Evolutionary conservation across 2,113 vertebrate species (phyloP), one percentile per base, ranked within the genome.

Genomic region (Tragelaphus buxtoni): DNA sequence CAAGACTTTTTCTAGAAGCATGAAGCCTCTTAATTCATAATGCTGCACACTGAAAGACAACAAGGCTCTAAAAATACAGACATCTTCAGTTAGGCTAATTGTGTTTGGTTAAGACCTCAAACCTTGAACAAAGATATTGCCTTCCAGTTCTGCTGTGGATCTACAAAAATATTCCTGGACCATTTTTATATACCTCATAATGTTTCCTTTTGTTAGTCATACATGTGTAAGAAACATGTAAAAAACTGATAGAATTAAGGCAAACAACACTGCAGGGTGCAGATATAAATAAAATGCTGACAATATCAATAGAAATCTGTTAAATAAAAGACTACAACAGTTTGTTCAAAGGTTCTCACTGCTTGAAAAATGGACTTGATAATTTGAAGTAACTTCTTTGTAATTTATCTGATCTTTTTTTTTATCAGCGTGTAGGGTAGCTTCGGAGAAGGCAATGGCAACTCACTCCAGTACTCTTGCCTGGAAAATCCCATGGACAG

Each of bases 351-450:
- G n/a, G 13, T 18, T 91, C 53, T 65, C 22, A 65, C 7, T 85
- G 60, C 72, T 83, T 92, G 45, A 72, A 42, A 93, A 77, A 53
- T 58, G 60, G 14, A 55, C 2, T 69, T 82, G 39, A 35, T 51
- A 76, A 63, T 56, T 76, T 53, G 22, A 90, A 82, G 12, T 56
- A 35, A 18, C 22, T 60, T 88, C 32, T 87, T 72, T 88, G 24
- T 74, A 61, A 89, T 28, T 92, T 72, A 65, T 45, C 87, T 77
- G 95, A 82, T 42, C 24, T 63, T 95, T 88, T 90, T 81, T 88
- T 91, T 76, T n/a, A 90, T 72, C 51, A 88, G 91, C 51, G 42
- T 53, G 51, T 17, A 90, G 55, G 7, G 24, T 72, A 83, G 49
- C 49, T 76, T 60, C 47, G 10, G 47, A 47, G 47, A 47, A 47